phyloP scores from a whole-genome alignment of 2,113 vertebrate species.

The Dromaius novaehollandiae region DNA sequence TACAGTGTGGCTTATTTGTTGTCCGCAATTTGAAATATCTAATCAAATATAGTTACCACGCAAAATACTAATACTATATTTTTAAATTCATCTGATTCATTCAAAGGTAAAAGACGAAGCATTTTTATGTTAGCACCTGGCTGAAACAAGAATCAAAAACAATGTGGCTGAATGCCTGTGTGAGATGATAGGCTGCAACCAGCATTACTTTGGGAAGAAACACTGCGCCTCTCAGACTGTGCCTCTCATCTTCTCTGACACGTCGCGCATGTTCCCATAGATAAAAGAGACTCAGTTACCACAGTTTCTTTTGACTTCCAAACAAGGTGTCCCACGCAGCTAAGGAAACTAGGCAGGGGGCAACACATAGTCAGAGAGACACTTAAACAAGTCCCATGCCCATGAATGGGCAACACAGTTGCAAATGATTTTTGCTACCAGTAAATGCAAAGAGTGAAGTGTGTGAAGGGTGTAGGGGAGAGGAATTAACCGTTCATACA shows the following conservation, averaged over 20 bases:
- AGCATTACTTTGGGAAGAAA: background rate
- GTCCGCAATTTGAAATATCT: background rate
- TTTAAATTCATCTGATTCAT: background rate
- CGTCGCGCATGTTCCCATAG: background rate
- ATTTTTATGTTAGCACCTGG: background rate
- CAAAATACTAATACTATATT: background rate
- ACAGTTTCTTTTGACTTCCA: background rate
- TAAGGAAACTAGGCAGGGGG: background rate
- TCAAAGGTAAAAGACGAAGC: background rate
- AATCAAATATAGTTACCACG: background rate
- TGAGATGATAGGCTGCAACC: background rate
- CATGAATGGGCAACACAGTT: background rate
- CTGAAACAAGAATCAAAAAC: background rate
- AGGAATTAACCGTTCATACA: background rate
- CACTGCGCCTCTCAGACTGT: accelerated
- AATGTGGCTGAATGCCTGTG: background rate
- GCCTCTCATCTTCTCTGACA: background rate
- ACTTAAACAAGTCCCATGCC: background rate
- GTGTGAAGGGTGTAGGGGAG: background rate
- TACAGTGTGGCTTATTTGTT: background rate
- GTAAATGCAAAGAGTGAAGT: background rate
- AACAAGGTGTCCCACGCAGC: background rate
- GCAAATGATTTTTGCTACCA: background rate
- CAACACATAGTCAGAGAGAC: background rate
- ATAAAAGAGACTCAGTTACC: background rate